These are phyloP conservation scores for Passerina amoena DNA, from an alignment of 2,113 vertebrate genomes.

Conservation along the genomic window DNA sequence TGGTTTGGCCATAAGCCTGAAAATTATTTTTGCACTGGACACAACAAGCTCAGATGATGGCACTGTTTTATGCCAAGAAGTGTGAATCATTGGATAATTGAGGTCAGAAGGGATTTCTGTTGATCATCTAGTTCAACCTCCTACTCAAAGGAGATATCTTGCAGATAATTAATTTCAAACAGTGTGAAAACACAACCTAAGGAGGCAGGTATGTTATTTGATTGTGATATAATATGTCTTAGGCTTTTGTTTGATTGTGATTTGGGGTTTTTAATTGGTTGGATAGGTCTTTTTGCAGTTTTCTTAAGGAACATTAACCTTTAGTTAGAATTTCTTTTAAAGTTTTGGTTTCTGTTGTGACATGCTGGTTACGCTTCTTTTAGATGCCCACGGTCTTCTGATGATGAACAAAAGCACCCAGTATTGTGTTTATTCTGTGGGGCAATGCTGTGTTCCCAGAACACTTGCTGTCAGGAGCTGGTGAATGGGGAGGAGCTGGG, in stretches of 20 bases:
- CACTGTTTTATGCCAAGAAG: neutral
- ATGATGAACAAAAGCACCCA: slow-evolving; percentile 92
- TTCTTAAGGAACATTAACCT: neutral
- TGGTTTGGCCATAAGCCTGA: neutral
- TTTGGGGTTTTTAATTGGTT: neutral
- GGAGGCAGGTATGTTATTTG: neutral
- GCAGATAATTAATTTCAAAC: neutral
- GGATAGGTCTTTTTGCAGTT: neutral
- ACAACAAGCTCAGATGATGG: neutral
- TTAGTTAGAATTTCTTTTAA: neutral
- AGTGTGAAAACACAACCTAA: neutral
- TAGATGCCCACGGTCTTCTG: slow-evolving; percentile 91
- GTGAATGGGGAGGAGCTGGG: slow-evolving; percentile 91
- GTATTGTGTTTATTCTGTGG: slow-evolving; percentile 95
- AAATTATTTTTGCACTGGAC: neutral
- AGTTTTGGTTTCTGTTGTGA: neutral
- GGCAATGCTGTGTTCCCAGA: slow-evolving; percentile 92
- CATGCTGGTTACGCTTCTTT: neutral
- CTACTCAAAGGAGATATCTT: neutral
- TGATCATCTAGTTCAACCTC: neutral
- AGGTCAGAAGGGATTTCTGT: neutral
- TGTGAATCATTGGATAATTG: slow-evolving; percentile 1
- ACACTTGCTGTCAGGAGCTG: slow-evolving; percentile 88
- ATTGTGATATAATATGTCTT: neutral
- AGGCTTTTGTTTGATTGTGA: neutral